Conservation (phyloP, 2,113 vertebrate species). For the Pelecanus crispus region DNA sequence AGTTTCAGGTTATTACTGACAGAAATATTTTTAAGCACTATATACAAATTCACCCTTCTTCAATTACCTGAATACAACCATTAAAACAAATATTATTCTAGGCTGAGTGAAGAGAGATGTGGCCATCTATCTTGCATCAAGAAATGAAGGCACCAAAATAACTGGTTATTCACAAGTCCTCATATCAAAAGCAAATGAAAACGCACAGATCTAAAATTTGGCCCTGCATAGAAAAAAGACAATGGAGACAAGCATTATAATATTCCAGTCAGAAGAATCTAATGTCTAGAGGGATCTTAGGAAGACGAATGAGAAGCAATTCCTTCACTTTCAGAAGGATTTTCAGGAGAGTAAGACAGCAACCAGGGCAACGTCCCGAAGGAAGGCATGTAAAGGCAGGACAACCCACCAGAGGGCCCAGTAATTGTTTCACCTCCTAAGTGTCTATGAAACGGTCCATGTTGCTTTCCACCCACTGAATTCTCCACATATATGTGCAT, state of each 20-base stretch:
- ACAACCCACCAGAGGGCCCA: background rate
- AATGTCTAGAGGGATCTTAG: background rate
- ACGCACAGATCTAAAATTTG: background rate
- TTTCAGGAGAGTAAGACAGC: background rate
- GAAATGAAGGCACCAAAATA: background rate
- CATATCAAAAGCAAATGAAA: background rate
- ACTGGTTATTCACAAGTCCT: background rate
- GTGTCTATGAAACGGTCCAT: background rate
- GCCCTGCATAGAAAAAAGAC: background rate
- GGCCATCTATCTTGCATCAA: background rate
- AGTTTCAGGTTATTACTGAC: background rate
- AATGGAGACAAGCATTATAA: background rate
- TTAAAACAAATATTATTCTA: conserved; percentile 25
- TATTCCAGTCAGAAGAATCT: background rate
- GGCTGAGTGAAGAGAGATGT: background rate
- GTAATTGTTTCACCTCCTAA: background rate
- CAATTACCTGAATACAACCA: background rate
- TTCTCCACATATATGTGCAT: background rate
- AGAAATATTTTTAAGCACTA: background rate
- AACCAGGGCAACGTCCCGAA: background rate
- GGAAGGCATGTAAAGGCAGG: background rate
- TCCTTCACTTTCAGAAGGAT: background rate
- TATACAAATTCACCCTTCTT: background rate
- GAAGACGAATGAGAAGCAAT: background rate
- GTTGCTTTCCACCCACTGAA: background rate